Evolutionary conservation across 2,888 invertebrate genomes (phyloP), one percentile per base, ranked within the genome.

Genomic region (Therioaphis trifolii): DNA sequence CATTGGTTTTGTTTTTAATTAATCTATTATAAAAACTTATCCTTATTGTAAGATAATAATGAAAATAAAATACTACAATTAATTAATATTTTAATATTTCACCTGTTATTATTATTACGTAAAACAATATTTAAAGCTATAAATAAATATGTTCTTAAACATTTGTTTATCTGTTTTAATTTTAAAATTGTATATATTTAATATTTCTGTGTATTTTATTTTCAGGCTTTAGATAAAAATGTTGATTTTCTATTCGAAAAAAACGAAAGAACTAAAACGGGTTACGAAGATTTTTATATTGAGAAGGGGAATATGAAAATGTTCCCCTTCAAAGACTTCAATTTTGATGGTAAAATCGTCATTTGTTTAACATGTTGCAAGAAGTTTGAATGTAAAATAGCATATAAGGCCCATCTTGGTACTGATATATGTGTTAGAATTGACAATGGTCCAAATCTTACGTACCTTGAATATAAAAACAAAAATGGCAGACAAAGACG

Each of bases 291-390:
- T 52, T 74, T 82, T 72, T 46, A 27, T 49, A 63, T 82, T 5
- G 49, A 29, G 63, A 82, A 82, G 40, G 80, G 72, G 3, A 24
- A 43, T 24, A 11, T 63, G 74, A 74, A 72, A 15, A 35, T 82
- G 2, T 74, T 24, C 12, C 80, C 80, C 49, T 21, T 35, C 35
- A 82, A 72, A 74, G 80, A 82, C 18, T 82, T 82, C 63, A 72
- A 82, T 72, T 82, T 82, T 74, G 35, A 63, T 82, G 80, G 72
- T 52, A 49, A 82, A 63, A n/a, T 72, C 40, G 80, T 82, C 55
- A 72, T 82, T 52, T 82, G 80, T 63, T 72, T 49, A 82, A 82
- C 63, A 27, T 82, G 80, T 63, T 82, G 72, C 35, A 49, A 82
- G 63, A 72, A 40, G 3, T 82, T 82, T 82, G 72, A 49, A 35